phyloP scores from a whole-genome alignment of 1,140 invertebrate species.

The Aphelenchoides besseyi region DNA sequence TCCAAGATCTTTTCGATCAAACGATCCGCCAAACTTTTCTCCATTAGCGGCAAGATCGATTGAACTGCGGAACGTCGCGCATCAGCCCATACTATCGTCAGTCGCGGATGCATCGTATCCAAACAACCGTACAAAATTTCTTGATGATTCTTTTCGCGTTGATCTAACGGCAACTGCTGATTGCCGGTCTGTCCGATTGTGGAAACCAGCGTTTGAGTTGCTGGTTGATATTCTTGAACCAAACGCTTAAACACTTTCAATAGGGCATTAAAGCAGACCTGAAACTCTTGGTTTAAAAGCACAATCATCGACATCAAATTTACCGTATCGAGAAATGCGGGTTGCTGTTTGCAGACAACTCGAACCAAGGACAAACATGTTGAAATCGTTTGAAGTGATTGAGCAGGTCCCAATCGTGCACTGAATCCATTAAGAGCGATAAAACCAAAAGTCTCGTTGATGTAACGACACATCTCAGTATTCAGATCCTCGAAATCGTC shows the following conservation, averaged over 20 bases:
- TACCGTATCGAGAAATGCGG: conserved; percentile 37
- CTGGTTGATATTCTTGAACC: conserved; percentile 7
- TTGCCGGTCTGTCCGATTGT: neutral
- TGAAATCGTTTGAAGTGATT: conserved; percentile 22
- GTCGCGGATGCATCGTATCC: neutral
- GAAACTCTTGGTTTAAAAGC: too few species aligned
- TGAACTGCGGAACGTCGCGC: neutral
- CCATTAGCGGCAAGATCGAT: neutral
- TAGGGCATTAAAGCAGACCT: conserved; percentile 14
- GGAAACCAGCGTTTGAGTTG: neutral
- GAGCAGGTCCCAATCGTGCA: neutral
- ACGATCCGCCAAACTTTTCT: conserved; percentile 11
- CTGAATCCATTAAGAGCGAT: neutral
- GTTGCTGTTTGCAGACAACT: conserved; percentile 32
- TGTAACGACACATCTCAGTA: conserved; percentile 32
- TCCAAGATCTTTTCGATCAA: conserved; percentile 7
- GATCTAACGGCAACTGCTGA: neutral
- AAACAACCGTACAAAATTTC: conserved; percentile 5
- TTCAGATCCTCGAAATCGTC: conserved; percentile 41
- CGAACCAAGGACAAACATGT: conserved; percentile 30
- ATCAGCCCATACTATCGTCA: neutral
- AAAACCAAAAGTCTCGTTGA: conserved; percentile 34
- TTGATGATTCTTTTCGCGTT: neutral
- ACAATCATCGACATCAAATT: conserved; percentile 19
- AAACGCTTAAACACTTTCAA: conserved; percentile 35